Evolutionary conservation across 2,888 invertebrate genomes (phyloP).

Genomic region (Apodemia zela): DNA sequence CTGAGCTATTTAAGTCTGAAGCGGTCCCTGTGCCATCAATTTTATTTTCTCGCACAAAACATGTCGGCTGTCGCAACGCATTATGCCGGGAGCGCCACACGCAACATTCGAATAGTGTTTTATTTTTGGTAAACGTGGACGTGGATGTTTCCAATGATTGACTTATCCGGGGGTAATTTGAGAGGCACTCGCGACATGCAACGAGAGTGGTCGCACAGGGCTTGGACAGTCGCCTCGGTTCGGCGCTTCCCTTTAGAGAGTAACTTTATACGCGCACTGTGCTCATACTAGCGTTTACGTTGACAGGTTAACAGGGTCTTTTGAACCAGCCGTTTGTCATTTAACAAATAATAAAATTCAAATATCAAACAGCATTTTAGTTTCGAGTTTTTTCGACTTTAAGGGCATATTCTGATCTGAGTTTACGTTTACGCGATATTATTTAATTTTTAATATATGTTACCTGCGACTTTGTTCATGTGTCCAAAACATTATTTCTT

Average conservation of each 20-base stretch:
- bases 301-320: slow-evolving; percentile 49
- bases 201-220: slow-evolving; percentile 32
- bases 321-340: slow-evolving; percentile 6
- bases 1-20: slow-evolving; percentile 73
- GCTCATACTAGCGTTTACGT: slow-evolving; percentile 31
- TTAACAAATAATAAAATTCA: slow-evolving; percentile 11
- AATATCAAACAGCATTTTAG: background rate
- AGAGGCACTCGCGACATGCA: slow-evolving; percentile 59
- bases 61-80: slow-evolving; percentile 77
- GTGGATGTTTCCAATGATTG: slow-evolving; percentile 77
- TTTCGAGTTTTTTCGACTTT: background rate
- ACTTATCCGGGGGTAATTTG: slow-evolving; percentile 80
- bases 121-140: slow-evolving; percentile 66
- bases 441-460: background rate
- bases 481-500: no score
- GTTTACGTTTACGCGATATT: background rate
- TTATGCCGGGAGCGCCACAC: slow-evolving; percentile 72
- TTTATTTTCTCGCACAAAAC: slow-evolving; percentile 80
- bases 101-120: slow-evolving; percentile 72
- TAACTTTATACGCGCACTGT: slow-evolving; percentile 50
- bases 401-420: background rate
- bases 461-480: background rate
- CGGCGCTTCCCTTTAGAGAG: slow-evolving; percentile 46
- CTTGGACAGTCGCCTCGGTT: slow-evolving; percentile 29
- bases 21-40: slow-evolving; percentile 68